Percentiles rank a stretch among this genome's conserved stretches.
These are phyloP conservation scores for Hydrozoanthus gracilis DNA, from an alignment of 92 coral and sea anemone genomes.

Conservation along the genomic window DNA sequence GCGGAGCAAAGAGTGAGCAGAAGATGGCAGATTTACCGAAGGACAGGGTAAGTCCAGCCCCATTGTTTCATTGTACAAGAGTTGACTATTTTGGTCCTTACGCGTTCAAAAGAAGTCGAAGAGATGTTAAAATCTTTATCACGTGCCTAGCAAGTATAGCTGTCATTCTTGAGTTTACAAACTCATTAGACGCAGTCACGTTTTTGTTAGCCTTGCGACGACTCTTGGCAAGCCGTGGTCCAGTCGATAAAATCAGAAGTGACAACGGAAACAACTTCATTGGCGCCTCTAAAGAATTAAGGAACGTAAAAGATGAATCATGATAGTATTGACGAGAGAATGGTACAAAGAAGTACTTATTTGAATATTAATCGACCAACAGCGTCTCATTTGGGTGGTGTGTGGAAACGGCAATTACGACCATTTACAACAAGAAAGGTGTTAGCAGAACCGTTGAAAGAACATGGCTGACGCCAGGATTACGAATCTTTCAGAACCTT, in stretches of 20 bases:
- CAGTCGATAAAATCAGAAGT: conserved; percentile 1
- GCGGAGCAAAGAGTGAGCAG: no score
- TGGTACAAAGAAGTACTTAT: neutral
- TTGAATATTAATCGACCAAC: neutral
- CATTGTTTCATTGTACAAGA: no score
- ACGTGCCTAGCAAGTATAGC: conserved; percentile 3
- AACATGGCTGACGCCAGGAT: neutral
- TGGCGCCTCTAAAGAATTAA: neutral
- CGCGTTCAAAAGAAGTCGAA: no score
- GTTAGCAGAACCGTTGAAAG: neutral
- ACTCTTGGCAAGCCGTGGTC: neutral
- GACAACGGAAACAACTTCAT: conserved; percentile 14
- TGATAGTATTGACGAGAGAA: neutral
- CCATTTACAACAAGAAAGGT: neutral
- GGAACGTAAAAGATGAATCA: neutral
- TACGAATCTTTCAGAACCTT: neutral
- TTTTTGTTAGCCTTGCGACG: no score
- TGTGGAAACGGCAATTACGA: neutral
- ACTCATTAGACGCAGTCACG: neutral
- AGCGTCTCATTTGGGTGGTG: neutral
- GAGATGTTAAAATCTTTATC: neutral
- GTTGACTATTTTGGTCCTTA: no score
- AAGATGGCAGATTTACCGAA: no score
- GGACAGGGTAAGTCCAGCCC: no score
- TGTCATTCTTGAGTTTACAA: neutral